phyloP scores from a whole-genome alignment of 2,888 invertebrate genomes.

The Lycocerus yunnanus region DNA sequence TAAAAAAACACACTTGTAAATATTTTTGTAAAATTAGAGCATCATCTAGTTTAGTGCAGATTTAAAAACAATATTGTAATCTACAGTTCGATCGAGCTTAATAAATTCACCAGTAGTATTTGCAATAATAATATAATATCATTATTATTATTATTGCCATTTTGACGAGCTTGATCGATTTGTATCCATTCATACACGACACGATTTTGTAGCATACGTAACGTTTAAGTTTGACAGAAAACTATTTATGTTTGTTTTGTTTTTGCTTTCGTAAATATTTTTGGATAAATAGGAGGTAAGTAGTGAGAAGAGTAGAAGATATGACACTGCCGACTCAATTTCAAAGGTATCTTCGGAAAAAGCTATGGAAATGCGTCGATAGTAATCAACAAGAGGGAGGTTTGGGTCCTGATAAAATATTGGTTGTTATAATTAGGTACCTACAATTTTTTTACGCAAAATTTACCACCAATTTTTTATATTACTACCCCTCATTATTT shows the following conservation, averaged over 20 bases:
- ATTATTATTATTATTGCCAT: too few relatives aligned
- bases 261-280: constrained; percentile 53
- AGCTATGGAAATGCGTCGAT: constrained; percentile 30
- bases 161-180: not conserved
- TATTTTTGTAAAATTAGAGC: not conserved
- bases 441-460: constrained; percentile 14
- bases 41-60: not conserved
- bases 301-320: constrained; percentile 36
- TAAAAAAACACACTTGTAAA: not conserved
- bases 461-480: not conserved
- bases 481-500: not conserved
- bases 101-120: too few relatives aligned
- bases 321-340: constrained; percentile 30
- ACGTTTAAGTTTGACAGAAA: constrained; percentile 44
- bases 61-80: not conserved
- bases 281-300: constrained; percentile 59
- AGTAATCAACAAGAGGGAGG: constrained; percentile 21
- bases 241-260: constrained; percentile 59
- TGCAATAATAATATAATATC: too few relatives aligned
- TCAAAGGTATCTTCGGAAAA: constrained; percentile 32
- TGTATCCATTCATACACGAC: not conserved
- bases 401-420: constrained; percentile 22
- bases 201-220: not conserved
- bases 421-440: constrained; percentile 26
- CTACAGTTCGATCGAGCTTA: not conserved